Percentiles rank a stretch among this genome's conserved stretches.
These are phyloP conservation scores for Scaptomyza polygonia DNA, from an alignment of 2,888 invertebrate species.

Conservation along the genomic window DNA sequence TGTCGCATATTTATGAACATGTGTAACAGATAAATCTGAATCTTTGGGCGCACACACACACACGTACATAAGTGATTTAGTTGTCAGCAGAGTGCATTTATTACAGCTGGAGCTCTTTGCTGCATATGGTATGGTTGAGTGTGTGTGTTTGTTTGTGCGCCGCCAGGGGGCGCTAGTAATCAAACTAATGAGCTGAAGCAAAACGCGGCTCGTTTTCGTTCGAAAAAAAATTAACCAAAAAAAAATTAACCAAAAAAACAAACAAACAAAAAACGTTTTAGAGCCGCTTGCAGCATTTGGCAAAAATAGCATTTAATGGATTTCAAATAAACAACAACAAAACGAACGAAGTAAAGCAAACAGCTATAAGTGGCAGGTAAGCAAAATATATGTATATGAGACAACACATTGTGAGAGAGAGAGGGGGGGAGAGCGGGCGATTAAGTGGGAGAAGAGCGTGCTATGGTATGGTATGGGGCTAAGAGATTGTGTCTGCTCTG, in stretches of 20 bases:
- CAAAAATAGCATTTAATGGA: constrained; percentile 84
- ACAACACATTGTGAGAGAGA: no score
- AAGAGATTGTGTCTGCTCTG: constrained; percentile 34
- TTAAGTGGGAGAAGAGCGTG: not conserved
- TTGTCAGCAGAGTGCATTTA: constrained; percentile 80
- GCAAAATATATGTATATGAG: constrained; percentile 3
- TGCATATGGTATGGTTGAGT: not conserved
- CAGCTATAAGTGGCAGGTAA: constrained; percentile 48
- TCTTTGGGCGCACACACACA: constrained; percentile 54
- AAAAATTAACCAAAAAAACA: no score
- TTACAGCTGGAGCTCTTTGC: constrained; percentile 55
- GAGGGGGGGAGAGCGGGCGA: not conserved
- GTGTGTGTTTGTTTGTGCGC: constrained; percentile 14
- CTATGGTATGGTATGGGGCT: constrained; percentile 6
- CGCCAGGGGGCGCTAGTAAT: constrained; percentile 71
- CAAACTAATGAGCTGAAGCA: constrained; percentile 71
- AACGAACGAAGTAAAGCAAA: constrained; percentile 14
- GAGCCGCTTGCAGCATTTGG: constrained; percentile 48
- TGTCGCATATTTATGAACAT: constrained; percentile 81
- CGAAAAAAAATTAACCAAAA: not conserved
- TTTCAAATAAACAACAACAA: constrained; percentile 68
- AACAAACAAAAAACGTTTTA: constrained; percentile 12
- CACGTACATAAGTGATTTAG: constrained; percentile 81
- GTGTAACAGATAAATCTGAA: constrained; percentile 77
- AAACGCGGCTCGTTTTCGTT: constrained; percentile 20